Evolutionary conservation across 2,888 invertebrate genomes (phyloP), one percentile per base, ranked within the genome.

Genomic region (Tenthredo distinguenda): DNA sequence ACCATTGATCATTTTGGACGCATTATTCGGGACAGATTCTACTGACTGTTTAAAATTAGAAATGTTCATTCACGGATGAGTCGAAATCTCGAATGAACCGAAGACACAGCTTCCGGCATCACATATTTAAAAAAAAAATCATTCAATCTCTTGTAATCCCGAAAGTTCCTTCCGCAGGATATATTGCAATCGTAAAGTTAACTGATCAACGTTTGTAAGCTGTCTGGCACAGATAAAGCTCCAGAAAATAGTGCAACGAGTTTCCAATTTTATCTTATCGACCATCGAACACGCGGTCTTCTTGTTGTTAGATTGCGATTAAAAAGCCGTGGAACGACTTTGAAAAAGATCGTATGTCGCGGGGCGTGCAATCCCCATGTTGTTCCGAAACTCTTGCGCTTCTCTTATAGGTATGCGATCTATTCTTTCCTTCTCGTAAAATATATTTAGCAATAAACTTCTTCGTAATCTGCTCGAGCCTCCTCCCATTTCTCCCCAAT

Each of bases 371-470:
- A 50, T 50, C 34, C 31, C n/a, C n/a, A 31, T n/a, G 31, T 55
- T 34, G 55, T 77, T 77, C 31, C 6, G 5, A 26, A 74, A 26
- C 74, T 74, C 21, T 34, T 15, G 6, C 43, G 37, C 9, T 9
- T 40, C 9, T 18, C n/a, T 47, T 47, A 47, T 47, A 43, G 37
- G 7, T 71, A 71, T 74, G 40, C 74, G 74, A 9, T 26, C 12
- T 74, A 21, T 74, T 43, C 40, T 74, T 43, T 40, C 1, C 21
- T 62, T 6, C 9, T 40, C 62, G 81, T 81, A 62, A 62, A 62
- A 81, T 62, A 81, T 81, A 81, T 81, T 81, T 62, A 81, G 81
- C 81, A 81, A 81, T 81, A 81, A 81, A 62, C 62, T 40, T 62
- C 21, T 40, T 40, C 58, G 62, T n/a, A 77, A 77, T 18, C 10